Evolutionary conservation across 2,888 invertebrate species (phyloP).

Genomic region (Nephrotoma appendiculata): DNA sequence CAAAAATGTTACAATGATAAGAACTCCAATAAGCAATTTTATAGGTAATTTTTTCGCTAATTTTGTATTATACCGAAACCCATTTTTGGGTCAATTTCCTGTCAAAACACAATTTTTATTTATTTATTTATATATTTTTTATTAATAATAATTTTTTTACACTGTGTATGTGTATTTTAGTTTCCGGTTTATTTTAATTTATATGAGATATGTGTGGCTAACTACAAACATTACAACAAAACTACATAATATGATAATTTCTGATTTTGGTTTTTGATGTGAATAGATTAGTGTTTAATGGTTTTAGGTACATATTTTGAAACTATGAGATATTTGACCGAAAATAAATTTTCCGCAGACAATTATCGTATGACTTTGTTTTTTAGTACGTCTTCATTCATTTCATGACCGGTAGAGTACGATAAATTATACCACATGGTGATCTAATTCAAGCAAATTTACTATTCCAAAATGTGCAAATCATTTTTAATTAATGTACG

Average conservation of each 20-base stretch:
- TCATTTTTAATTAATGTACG: too few species aligned
- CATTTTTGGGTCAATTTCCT: slow-evolving; percentile 1
- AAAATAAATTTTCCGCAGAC: not conserved
- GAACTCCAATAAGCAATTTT: not conserved
- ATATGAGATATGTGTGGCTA: not conserved
- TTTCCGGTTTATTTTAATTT: not conserved
- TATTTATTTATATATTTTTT: not conserved
- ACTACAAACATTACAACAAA: not conserved
- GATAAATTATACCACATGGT: not conserved
- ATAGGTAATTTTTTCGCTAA: slow-evolving; percentile 1
- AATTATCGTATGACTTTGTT: not conserved
- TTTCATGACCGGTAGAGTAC: not conserved
- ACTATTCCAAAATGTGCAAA: too few species aligned
- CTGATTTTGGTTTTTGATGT: not conserved
- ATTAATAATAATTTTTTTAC: not conserved
- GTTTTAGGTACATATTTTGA: not conserved
- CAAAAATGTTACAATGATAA: not conserved
- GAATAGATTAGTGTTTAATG: not conserved
- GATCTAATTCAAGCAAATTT: not conserved
- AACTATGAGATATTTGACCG: not conserved
- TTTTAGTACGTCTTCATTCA: not conserved
- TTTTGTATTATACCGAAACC: not conserved
- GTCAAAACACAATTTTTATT: not conserved
- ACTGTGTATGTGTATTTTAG: not conserved
- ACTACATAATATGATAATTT: not conserved